Conservation (phyloP, 37 sponge, comb jelly and placozoan genomes). For the Eunapius fragilis region DNA sequence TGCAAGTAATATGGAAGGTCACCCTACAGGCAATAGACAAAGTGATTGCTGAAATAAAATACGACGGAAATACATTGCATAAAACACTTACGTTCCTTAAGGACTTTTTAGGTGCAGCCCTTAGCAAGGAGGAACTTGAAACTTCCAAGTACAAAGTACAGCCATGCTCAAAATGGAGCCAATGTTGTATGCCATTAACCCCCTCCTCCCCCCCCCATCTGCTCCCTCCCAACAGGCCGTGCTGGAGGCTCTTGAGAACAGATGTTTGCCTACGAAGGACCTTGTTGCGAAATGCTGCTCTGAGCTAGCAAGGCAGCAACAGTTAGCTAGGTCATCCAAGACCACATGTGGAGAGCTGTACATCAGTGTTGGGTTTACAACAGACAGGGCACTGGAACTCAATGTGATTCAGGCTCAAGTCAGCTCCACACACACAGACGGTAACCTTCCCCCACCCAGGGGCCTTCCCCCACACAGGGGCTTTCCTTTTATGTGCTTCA, state of each 20-base stretch:
- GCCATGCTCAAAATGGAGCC: not conserved
- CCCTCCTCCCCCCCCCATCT: not conserved
- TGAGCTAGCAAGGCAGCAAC: conserved; percentile 26
- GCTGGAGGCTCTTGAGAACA: not conserved
- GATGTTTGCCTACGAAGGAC: conserved; percentile 6
- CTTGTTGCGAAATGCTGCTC: conserved; percentile 21
- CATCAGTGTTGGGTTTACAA: conserved; percentile 26
- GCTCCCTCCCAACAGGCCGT: not conserved
- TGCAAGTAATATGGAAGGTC: not conserved
- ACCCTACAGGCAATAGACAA: not conserved
- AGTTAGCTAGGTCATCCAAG: not conserved
- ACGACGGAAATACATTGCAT: not conserved
- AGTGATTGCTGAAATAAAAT: not conserved
- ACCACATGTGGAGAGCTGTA: conserved; percentile 4
- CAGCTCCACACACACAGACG: conserved; percentile 29
- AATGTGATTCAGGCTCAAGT: conserved; percentile 13
- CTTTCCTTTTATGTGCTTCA: no score
- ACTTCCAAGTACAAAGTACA: not conserved
- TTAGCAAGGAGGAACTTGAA: not conserved
- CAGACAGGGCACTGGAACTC: conserved; percentile 21
- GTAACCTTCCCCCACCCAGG: not conserved
- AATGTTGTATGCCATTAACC: no score
- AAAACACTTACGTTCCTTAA: not conserved
- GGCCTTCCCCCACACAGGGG: no score
- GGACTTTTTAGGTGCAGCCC: not conserved